phyloP scores from a whole-genome alignment of 2,113 vertebrate genomes.

The Prionailurus bengalensis region DNA sequence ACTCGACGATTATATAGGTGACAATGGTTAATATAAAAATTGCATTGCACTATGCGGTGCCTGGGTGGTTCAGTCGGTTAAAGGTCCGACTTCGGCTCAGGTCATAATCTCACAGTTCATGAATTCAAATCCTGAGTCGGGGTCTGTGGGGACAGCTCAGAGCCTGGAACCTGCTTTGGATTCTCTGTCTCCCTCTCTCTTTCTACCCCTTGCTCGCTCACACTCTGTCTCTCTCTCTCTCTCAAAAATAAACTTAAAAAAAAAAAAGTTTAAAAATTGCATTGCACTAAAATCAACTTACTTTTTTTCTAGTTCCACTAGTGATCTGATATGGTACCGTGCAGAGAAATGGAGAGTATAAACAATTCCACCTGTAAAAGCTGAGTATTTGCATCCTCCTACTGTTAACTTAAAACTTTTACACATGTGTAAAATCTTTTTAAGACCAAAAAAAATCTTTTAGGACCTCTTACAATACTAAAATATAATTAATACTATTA shows the following conservation, averaged over 20 bases:
- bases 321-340: neutral
- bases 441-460: neutral
- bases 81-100: no score
- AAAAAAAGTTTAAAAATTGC: neutral
- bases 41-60: neutral
- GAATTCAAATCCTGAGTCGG: no score
- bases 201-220: no score
- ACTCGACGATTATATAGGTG: neutral
- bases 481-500: neutral
- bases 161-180: no score
- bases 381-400: neutral
- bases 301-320: constrained; percentile 13
- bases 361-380: constrained; percentile 49
- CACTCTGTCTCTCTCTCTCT: no score
- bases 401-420: constrained; percentile 16
- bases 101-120: no score
- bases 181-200: no score
- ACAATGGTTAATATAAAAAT: neutral
- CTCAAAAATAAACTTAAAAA: no score
- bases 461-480: neutral
- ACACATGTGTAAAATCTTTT: neutral
- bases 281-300: neutral
- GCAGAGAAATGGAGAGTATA: neutral
- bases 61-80: no score
- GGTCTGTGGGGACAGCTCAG: no score